These are phyloP conservation scores for Girardia tigrina DNA, from an alignment of 2,888 invertebrate species.

Conservation along the genomic window DNA sequence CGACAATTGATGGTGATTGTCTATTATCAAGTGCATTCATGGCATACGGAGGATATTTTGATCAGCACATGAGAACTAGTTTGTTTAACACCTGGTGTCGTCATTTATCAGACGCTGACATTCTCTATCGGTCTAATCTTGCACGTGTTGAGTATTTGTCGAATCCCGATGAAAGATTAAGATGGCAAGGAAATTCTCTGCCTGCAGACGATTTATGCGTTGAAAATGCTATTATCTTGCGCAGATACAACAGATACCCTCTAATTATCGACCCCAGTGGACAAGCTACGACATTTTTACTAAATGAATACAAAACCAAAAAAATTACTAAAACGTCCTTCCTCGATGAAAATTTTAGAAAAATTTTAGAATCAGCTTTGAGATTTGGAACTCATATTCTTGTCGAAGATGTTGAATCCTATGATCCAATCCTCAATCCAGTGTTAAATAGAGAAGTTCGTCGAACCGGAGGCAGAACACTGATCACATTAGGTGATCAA, in stretches of 20 bases:
- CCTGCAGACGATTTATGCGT: conserved; percentile 95
- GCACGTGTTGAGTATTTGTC: conserved; percentile 93
- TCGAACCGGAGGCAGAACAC: conserved; percentile 85
- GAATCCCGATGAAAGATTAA: conserved; percentile 87
- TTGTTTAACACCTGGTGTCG: conserved; percentile 87
- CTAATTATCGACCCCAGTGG: conserved; percentile 97
- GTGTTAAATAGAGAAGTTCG: conserved; percentile 76
- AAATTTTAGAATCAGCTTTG: conserved; percentile 90
- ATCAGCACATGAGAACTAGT: conserved; percentile 73
- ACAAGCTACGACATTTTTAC: conserved; percentile 92
- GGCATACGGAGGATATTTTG: conserved; percentile 71
- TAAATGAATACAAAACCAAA: conserved; percentile 87
- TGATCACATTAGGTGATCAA: conserved; percentile 94
- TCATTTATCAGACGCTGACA: conserved; percentile 74
- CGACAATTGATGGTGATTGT: conserved; percentile 87
- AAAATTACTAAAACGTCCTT: conserved; percentile 93
- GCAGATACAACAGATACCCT: conserved; percentile 92
- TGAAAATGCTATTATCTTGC: conserved; percentile 79
- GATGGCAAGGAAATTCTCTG: conserved; percentile 86
- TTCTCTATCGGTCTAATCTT: conserved; percentile 80
- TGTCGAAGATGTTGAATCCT: conserved; percentile 90
- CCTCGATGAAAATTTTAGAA: conserved; percentile 93
- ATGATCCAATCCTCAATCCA: conserved; percentile 95
- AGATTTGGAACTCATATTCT: conserved; percentile 81
- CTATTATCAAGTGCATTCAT: conserved; percentile 91